phyloP scores from a whole-genome alignment of 1,140 invertebrate genomes.

The Chrysopa pallens region DNA sequence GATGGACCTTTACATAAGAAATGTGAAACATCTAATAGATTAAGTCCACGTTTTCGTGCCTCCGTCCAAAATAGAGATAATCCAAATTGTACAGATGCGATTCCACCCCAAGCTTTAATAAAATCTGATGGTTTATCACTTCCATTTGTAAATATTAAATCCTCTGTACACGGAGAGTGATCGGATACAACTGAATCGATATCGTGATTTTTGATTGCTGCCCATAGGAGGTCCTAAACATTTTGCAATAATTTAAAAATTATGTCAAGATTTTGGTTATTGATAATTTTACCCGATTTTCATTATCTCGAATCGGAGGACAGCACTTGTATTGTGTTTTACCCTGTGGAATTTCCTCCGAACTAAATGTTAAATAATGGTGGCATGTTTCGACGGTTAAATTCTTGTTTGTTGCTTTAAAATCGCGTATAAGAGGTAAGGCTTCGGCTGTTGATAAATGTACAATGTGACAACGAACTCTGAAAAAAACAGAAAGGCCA shows the following conservation, averaged over 20 bases:
- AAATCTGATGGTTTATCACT: conserved; percentile 31
- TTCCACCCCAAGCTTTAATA: conserved; percentile 51
- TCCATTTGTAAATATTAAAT: conserved; percentile 32
- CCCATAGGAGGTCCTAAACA: conserved; percentile 39
- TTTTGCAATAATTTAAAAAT: too few relatives aligned
- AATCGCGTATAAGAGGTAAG: conserved; percentile 25
- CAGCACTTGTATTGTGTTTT: conserved; percentile 52
- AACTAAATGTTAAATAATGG: conserved; percentile 45
- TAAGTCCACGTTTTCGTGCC: conserved; percentile 27
- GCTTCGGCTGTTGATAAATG: conserved; percentile 46
- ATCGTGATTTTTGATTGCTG: conserved; percentile 29
- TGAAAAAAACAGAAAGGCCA: conserved; percentile 18
- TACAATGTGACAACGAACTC: conserved; percentile 46
- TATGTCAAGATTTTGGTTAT: too few relatives aligned
- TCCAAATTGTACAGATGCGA: conserved; percentile 50
- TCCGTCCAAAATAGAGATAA: conserved; percentile 47
- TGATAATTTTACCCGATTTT: conserved; percentile 30
- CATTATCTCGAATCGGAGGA: conserved; percentile 41
- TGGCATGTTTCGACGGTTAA: conserved; percentile 55
- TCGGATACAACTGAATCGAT: conserved; percentile 52
- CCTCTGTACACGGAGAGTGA: conserved; percentile 51
- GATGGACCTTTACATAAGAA: conserved; percentile 41
- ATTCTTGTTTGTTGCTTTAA: conserved; percentile 22
- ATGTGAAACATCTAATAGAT: conserved; percentile 31
- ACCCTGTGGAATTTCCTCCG: conserved; percentile 38